These are phyloP conservation scores for Tyrophagus putrescentiae DNA, from an alignment of 1,140 invertebrate genomes.

Conservation along the genomic window DNA sequence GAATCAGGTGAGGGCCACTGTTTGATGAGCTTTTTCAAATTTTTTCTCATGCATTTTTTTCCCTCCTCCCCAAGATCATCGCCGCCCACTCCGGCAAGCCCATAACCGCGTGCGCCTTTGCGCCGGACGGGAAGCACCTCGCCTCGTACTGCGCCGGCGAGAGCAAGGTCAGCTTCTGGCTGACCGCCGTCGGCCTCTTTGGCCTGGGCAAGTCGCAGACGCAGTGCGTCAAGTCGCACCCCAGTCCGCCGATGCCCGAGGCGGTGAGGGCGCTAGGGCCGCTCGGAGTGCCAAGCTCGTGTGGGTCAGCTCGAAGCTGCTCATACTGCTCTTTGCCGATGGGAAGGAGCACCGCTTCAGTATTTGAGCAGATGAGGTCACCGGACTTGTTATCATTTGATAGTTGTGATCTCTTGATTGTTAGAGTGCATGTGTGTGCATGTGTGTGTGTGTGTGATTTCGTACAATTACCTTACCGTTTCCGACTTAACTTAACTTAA, in stretches of 20 bases:
- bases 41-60: too few relatives aligned
- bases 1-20: conserved; percentile 48
- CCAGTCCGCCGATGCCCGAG: conserved; percentile 74
- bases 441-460: too few relatives aligned
- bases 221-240: conserved; percentile 79
- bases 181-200: conserved; percentile 66
- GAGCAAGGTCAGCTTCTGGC: conserved; percentile 93
- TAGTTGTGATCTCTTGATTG: too few relatives aligned
- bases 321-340: conserved; percentile 77
- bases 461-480: too few relatives aligned
- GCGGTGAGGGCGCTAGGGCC: conserved; percentile 60
- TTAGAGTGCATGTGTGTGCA: too few relatives aligned
- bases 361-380: conserved; percentile 14
- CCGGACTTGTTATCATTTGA: too few relatives aligned
- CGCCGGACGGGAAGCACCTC: conserved; percentile 89
- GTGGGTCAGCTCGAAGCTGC: conserved; percentile 80
- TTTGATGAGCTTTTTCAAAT: too few relatives aligned
- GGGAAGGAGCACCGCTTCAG: conserved; percentile 64
- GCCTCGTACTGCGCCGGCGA: conserved; percentile 90
- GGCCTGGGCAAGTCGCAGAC: conserved; percentile 78
- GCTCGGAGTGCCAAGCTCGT: conserved; percentile 70
- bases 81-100: conserved; percentile 61
- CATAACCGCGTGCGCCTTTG: conserved; percentile 83
- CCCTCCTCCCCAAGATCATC: too few relatives aligned
- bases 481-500: too few relatives aligned